Evolutionary conservation across 2,113 vertebrate species (phyloP).

Genomic region (Eolophus roseicapilla): DNA sequence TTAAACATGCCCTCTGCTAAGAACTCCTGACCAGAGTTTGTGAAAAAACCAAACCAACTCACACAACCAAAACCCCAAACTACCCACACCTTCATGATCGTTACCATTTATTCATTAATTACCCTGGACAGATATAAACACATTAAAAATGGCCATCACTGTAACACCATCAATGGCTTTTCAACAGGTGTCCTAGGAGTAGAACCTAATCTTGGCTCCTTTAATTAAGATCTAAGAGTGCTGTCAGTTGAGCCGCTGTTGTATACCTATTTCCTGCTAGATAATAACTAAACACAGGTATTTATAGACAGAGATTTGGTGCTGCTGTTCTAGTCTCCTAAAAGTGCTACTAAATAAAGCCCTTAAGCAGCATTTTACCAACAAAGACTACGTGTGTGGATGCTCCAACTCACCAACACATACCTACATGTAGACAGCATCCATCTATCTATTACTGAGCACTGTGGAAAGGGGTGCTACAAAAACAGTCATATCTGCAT

Average conservation of each 20-base stretch:
- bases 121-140: not conserved
- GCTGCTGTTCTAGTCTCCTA: not conserved
- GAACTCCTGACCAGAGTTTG: not conserved
- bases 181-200: not conserved
- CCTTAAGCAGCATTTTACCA: not conserved
- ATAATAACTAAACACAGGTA: not conserved
- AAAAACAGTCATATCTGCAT: not conserved
- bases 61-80: not conserved
- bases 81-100: not conserved
- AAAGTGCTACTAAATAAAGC: not conserved
- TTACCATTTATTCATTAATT: not conserved
- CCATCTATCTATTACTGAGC: not conserved
- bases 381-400: not conserved
- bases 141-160: not conserved
- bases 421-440: not conserved
- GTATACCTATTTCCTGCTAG: not conserved
- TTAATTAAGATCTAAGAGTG: not conserved
- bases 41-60: not conserved
- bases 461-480: not conserved
- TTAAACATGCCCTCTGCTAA: not conserved
- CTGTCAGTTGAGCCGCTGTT: not conserved
- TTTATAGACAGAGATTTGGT: not conserved
- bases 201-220: not conserved
- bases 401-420: not conserved
- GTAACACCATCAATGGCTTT: not conserved